A percentile compares a stretch with the other conserved stretches of the same genome.
These are phyloP conservation scores for Drosophila tropicalis DNA, from an alignment of 1,140 invertebrate species.

Conservation along the genomic window DNA sequence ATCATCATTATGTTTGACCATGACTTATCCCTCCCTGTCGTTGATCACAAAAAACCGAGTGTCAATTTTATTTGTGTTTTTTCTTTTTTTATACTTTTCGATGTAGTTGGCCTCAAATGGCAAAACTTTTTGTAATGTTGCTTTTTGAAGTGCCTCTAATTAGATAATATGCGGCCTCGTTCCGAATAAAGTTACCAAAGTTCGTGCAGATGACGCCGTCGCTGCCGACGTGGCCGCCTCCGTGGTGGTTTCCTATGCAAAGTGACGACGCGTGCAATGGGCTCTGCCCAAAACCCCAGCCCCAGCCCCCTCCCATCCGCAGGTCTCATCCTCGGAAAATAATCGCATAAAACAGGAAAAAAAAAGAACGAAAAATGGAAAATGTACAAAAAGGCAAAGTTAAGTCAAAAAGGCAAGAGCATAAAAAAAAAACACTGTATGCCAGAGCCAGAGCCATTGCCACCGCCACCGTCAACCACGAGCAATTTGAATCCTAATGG, in stretches of 20 bases:
- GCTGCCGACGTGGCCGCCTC: not conserved
- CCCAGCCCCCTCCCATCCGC: not conserved
- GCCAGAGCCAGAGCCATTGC: not conserved
- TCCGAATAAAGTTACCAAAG: constrained; percentile 22
- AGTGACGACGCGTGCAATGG: constrained; percentile 66
- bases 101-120: constrained; percentile 70
- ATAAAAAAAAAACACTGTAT: constrained; percentile 53
- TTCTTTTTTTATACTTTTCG: constrained; percentile 32
- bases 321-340: constrained; percentile 24
- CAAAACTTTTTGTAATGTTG: constrained; percentile 79
- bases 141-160: constrained; percentile 71
- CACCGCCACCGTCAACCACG: constrained; percentile 53
- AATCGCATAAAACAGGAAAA: constrained; percentile 23
- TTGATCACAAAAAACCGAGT: constrained; percentile 44
- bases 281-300: not conserved
- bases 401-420: constrained; percentile 68
- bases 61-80: constrained; percentile 49
- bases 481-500: constrained; percentile 80
- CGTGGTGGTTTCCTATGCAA: constrained; percentile 60
- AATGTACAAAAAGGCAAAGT: constrained; percentile 11
- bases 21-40: not conserved
- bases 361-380: constrained; percentile 17
- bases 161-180: constrained; percentile 75
- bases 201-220: constrained; percentile 63
- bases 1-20: constrained; percentile 5